A percentile compares a stretch with the other conserved stretches of the same genome.
These are phyloP conservation scores for Calosoma granatense DNA, from an alignment of 1,140 invertebrate species.

Conservation along the genomic window DNA sequence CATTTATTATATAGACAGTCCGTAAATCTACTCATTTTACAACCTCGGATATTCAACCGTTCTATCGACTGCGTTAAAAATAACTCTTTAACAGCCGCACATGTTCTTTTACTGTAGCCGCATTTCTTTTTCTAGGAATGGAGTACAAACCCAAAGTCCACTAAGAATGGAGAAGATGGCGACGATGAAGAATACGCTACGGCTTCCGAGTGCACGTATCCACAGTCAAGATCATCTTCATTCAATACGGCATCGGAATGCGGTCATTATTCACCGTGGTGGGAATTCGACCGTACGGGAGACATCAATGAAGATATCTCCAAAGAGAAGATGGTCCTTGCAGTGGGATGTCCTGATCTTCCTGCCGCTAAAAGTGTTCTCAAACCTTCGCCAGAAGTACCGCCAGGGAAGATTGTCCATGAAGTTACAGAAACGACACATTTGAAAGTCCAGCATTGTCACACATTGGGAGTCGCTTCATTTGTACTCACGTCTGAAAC, in stretches of 20 bases:
- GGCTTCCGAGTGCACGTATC: constrained; percentile 57
- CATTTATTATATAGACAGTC: too few species aligned
- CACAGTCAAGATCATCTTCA: constrained; percentile 51
- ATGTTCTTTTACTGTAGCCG: background rate
- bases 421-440: constrained; percentile 47
- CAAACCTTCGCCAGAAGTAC: constrained; percentile 31
- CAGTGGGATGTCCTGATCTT: constrained; percentile 30
- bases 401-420: constrained; percentile 37
- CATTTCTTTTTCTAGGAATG: constrained; percentile 26
- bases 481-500: constrained; percentile 42
- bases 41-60: too few species aligned
- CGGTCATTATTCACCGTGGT: constrained; percentile 43
- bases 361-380: constrained; percentile 28
- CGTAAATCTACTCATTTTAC: too few species aligned
- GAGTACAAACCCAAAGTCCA: constrained; percentile 26
- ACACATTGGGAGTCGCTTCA: constrained; percentile 39
- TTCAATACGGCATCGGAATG: constrained; percentile 56
- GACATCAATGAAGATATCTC: constrained; percentile 26
- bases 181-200: constrained; percentile 53
- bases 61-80: background rate
- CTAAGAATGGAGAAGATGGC: constrained; percentile 26
- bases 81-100: background rate
- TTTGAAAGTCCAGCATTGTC: constrained; percentile 41
- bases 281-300: constrained; percentile 33
- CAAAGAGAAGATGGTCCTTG: constrained; percentile 34